Evolutionary conservation across 2,888 invertebrate species (phyloP).

Genomic region (Dasysyrphus albostriatus): DNA sequence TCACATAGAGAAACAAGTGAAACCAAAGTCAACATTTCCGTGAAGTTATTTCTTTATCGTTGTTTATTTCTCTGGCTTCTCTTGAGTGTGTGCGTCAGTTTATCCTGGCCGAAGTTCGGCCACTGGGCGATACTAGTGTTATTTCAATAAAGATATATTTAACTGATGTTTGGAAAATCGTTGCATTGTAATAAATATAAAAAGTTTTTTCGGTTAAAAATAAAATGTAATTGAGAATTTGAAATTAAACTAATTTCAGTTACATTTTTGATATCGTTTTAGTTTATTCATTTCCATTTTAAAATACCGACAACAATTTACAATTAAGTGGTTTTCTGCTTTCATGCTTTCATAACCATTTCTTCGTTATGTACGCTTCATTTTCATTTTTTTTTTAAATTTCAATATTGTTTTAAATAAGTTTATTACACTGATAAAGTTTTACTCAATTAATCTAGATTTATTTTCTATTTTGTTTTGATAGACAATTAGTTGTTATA

Average conservation of each 20-base stretch:
- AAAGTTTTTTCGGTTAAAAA: too few species aligned
- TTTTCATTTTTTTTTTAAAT: slow-evolving; percentile 28
- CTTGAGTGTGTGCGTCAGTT: too few species aligned
- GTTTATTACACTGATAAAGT: slow-evolving; percentile 41
- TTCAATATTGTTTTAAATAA: slow-evolving; percentile 2
- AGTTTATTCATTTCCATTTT: slow-evolving; percentile 69
- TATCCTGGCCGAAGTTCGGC: too few species aligned
- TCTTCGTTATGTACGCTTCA: slow-evolving; percentile 15
- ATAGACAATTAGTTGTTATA: slow-evolving; percentile 46
- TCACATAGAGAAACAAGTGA: too few species aligned
- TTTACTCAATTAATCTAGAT: slow-evolving; percentile 51
- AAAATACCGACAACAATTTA: slow-evolving; percentile 74
- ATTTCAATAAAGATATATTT: too few species aligned
- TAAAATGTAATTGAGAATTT: not conserved
- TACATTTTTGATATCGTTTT: slow-evolving; percentile 38
- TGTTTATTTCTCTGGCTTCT: too few species aligned
- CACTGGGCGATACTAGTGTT: too few species aligned
- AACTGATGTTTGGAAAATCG: too few species aligned
- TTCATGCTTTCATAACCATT: slow-evolving; percentile 42
- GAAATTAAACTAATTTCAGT: not conserved
- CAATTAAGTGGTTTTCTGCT: slow-evolving; percentile 43
- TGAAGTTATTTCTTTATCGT: too few species aligned
- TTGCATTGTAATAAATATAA: too few species aligned
- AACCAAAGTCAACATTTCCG: too few species aligned
- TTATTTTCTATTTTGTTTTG: slow-evolving; percentile 31